A percentile compares a stretch with the other conserved stretches of the same genome.
Evolutionary conservation across 2,113 vertebrate genomes (phyloP).

Genomic region (Phocoena phocoena): DNA sequence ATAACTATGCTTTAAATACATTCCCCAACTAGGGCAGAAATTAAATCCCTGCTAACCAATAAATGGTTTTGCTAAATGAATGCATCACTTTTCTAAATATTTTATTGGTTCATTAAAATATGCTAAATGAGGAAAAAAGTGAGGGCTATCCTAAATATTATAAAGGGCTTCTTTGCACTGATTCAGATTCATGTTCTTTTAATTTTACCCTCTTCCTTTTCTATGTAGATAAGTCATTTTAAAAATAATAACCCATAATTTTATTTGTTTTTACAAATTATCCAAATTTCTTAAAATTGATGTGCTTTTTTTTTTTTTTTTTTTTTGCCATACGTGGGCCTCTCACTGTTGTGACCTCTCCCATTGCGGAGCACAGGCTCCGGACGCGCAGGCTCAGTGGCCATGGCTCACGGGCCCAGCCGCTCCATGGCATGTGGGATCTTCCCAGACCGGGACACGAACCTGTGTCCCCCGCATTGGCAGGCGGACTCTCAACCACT

Average conservation of each 20-base stretch:
- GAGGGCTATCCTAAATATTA: background rate
- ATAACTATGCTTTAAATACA: background rate
- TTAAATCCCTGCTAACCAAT: background rate
- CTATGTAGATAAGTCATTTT: background rate
- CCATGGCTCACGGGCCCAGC: no score
- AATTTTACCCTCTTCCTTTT: background rate
- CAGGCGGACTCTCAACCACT: no score
- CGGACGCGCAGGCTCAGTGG: accelerated
- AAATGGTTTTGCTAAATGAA: background rate
- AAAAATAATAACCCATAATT: background rate
- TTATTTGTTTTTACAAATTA: background rate
- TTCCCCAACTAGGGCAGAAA: background rate
- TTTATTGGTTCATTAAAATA: background rate
- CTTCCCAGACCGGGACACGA: no score
- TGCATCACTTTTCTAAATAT: background rate
- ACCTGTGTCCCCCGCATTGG: no score
- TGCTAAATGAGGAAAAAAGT: background rate
- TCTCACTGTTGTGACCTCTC: no score
- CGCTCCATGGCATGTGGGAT: accelerated
- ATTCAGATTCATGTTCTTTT: background rate
- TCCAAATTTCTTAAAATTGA: background rate
- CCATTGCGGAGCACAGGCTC: no score
- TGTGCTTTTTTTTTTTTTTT: no score
- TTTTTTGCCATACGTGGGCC: accelerated
- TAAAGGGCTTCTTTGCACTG: background rate